phyloP scores from a whole-genome alignment of 2,113 vertebrate species.

The Origma solitaria region DNA sequence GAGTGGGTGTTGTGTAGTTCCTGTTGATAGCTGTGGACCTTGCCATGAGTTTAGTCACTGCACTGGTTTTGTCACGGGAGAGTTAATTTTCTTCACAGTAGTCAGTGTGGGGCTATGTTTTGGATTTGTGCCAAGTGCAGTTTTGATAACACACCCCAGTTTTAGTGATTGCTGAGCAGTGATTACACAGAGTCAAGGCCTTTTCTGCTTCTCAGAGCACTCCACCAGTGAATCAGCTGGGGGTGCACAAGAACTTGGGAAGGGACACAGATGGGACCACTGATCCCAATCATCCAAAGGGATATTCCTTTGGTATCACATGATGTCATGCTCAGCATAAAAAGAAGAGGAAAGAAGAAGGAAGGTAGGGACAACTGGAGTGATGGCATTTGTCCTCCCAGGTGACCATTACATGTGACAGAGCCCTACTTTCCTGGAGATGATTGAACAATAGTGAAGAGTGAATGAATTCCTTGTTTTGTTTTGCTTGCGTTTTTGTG shows the following conservation, averaged over 20 bases:
- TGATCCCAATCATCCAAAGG: not conserved
- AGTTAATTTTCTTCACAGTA: not conserved
- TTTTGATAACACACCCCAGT: no score
- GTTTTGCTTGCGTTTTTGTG: not conserved
- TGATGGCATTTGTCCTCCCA: not conserved
- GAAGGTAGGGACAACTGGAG: not conserved
- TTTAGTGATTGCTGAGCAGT: not conserved
- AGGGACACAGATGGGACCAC: not conserved
- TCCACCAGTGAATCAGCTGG: accelerated
- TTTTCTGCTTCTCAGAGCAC: not conserved
- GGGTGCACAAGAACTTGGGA: not conserved
- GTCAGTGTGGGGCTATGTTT: not conserved
- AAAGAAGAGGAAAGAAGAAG: not conserved
- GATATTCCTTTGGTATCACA: not conserved
- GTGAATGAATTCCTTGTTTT: not conserved
- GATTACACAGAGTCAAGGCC: not conserved
- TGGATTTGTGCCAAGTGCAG: not conserved
- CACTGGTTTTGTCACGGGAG: not conserved
- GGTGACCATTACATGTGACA: not conserved
- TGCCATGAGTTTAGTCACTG: not conserved
- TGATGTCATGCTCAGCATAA: not conserved
- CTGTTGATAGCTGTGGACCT: not conserved
- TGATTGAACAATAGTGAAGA: not conserved
- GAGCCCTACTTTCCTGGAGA: not conserved
- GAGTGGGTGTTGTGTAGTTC: not conserved